Evolutionary conservation across 2,113 vertebrate species (phyloP).

Genomic region (Proterorhinus semilunaris): DNA sequence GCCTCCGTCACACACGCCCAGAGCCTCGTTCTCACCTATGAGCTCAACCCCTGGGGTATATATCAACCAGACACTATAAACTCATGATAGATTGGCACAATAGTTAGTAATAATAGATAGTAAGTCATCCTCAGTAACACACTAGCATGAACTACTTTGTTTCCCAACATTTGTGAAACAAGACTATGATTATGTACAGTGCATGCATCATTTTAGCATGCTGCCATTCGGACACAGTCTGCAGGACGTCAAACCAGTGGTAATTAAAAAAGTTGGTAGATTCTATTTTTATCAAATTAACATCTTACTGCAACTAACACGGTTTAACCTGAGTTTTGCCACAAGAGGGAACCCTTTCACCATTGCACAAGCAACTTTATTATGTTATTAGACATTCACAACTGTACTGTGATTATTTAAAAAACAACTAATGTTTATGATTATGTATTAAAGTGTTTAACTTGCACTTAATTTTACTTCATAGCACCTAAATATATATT

Average conservation of each 20-base stretch:
- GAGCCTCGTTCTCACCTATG: constrained; percentile 82
- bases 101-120: no score
- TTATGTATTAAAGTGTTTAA: no score
- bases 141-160: no score
- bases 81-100: not conserved
- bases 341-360: not conserved
- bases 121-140: no score
- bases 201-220: no score
- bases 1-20: constrained; percentile 75
- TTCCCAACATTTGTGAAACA: no score
- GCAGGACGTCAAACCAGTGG: no score
- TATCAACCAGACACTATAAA: not conserved
- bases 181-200: no score
- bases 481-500: not conserved
- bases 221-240: no score
- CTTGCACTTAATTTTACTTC: no score
- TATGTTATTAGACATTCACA: not conserved
- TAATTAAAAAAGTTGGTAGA: no score
- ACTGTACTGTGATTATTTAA: not conserved
- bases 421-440: no score
- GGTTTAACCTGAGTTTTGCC: not conserved
- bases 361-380: not conserved
- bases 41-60: constrained; percentile 90
- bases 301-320: not conserved
- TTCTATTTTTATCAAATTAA: not conserved